phyloP scores from a whole-genome alignment of 2,113 vertebrate species.

The Enhydra lutris region DNA sequence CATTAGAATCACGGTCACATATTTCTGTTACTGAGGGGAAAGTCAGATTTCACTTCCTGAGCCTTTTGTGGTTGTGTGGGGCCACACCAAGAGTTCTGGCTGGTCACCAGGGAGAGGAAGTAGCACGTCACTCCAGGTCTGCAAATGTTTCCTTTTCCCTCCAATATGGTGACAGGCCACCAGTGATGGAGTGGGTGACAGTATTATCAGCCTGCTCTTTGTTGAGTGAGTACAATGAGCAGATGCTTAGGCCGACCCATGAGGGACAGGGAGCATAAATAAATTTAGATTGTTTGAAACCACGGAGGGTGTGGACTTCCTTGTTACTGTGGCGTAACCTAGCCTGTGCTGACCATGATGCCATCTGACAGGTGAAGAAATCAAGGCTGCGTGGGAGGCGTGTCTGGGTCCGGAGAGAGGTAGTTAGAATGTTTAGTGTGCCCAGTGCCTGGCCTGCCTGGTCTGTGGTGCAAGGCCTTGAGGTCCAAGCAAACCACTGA shows the following conservation, averaged over 20 bases:
- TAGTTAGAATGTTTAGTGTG: background rate
- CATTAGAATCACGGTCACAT: background rate
- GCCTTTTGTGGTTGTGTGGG: background rate
- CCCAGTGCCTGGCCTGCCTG: background rate
- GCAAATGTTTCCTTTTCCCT: background rate
- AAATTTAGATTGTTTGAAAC: background rate
- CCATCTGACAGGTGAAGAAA: background rate
- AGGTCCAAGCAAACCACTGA: background rate
- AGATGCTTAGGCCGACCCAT: background rate
- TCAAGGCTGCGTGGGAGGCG: background rate
- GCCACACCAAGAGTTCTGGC: background rate
- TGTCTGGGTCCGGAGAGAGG: background rate
- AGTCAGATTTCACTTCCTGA: constrained; percentile 11
- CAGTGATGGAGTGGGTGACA: background rate
- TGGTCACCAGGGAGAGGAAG: background rate
- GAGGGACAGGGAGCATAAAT: background rate
- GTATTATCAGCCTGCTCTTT: background rate
- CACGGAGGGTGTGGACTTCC: background rate
- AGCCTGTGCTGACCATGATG: background rate
- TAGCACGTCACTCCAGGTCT: background rate
- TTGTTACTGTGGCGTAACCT: background rate
- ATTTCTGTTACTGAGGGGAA: background rate
- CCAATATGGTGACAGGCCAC: background rate
- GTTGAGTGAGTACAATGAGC: background rate
- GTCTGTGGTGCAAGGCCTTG: background rate